Percentiles rank a stretch among this genome's conserved stretches.
Conservation (phyloP, 1,140 invertebrate species). For the Melipona quadrifasciata region DNA sequence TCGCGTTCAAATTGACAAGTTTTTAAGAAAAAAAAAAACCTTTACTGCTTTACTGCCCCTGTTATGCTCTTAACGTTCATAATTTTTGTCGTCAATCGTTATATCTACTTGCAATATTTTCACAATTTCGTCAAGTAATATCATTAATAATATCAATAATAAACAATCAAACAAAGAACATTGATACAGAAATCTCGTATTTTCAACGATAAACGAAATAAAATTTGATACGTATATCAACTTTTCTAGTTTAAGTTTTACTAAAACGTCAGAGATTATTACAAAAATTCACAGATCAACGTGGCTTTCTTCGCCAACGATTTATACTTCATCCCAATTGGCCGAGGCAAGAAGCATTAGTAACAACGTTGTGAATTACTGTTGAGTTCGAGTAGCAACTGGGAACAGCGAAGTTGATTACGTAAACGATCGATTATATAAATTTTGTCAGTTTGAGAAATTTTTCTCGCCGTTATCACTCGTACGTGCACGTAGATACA, state of each 20-base stretch:
- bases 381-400: not conserved
- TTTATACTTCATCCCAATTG: not conserved
- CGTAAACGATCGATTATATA: not conserved
- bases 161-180: not conserved
- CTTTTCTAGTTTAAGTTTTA: too few relatives aligned
- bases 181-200: not conserved
- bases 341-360: not conserved
- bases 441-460: not conserved
- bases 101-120: not conserved
- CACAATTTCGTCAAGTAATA: not conserved
- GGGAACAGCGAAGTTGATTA: not conserved
- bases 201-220: not conserved
- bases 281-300: not conserved
- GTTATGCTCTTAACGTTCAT: not conserved
- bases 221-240: too few relatives aligned
- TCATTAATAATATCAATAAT: too few relatives aligned
- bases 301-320: not conserved
- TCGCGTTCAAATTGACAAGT: not conserved
- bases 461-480: constrained; percentile 21
- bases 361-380: not conserved
- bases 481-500: constrained; percentile 2
- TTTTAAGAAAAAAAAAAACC: not conserved
- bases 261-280: too few relatives aligned
- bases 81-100: not conserved
- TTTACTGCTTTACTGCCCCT: not conserved